These are phyloP conservation scores for Hippocampus kuda DNA, from an alignment of 2,797 vertebrate species.

Conservation along the genomic window DNA sequence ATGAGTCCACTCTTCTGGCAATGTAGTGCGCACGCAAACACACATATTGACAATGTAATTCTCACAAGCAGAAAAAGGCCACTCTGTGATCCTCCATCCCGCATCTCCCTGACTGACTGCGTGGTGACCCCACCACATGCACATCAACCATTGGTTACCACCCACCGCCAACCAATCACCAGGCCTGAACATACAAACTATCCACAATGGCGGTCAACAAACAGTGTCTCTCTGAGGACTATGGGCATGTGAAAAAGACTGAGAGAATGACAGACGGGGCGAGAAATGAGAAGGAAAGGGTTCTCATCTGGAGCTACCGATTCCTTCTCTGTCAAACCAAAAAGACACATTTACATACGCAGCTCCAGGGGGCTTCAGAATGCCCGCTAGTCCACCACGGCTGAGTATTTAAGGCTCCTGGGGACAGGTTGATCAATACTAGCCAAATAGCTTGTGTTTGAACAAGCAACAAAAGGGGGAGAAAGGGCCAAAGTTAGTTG, in stretches of 20 bases:
- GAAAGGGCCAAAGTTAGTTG: conserved; percentile 16
- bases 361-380: conserved; percentile 49
- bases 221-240: conserved; percentile 18
- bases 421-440: conserved; percentile 48
- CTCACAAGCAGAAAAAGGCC: not conserved
- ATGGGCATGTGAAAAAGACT: conserved; percentile 17
- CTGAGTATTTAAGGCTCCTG: conserved; percentile 36
- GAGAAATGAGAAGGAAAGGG: conserved; percentile 27
- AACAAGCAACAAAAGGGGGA: conserved; percentile 14
- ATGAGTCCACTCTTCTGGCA: no score
- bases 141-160: conserved; percentile 13
- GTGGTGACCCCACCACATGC: conserved; percentile 23
- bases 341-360: conserved; percentile 36
- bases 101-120: conserved; percentile 26
- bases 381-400: conserved; percentile 51
- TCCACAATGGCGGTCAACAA: conserved; percentile 25
- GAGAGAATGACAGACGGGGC: conserved; percentile 10
- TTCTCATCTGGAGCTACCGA: conserved; percentile 20
- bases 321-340: conserved; percentile 33
- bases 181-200: conserved; percentile 24
- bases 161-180: conserved; percentile 14
- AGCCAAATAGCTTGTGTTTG: conserved; percentile 20
- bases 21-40: not conserved
- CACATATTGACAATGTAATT: not conserved
- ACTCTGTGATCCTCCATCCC: conserved; percentile 15